Conservation (phyloP, 2,797 vertebrate genomes). For the Sebastes taczanowskii region DNA sequence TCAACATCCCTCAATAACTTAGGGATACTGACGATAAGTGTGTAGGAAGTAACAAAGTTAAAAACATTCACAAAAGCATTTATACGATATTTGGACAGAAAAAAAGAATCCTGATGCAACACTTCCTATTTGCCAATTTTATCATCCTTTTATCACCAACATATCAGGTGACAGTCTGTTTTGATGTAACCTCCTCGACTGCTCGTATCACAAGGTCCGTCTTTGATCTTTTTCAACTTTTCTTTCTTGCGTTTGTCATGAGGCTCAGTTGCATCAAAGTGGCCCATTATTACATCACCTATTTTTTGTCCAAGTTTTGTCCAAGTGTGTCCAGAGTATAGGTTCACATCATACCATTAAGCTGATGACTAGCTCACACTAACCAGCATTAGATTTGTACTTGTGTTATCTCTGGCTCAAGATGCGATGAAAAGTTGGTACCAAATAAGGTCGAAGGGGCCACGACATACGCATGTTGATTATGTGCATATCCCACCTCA, state of each 20-base stretch:
- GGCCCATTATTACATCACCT: background rate
- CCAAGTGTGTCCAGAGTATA: background rate
- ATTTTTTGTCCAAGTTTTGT: slow-evolving; percentile 3
- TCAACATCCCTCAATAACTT: background rate
- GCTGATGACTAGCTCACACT: background rate
- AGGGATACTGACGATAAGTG: too few species aligned
- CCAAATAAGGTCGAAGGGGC: background rate
- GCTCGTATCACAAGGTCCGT: background rate
- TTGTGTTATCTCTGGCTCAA: background rate
- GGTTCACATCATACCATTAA: background rate
- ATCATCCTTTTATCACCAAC: background rate
- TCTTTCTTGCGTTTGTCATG: background rate
- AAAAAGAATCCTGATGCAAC: background rate
- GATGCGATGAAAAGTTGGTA: background rate
- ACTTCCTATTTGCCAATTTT: background rate
- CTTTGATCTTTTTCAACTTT: slow-evolving; percentile 13
- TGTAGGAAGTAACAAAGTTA: background rate
- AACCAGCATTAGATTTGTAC: background rate
- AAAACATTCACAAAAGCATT: background rate
- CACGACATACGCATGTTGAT: rapidly evolving
- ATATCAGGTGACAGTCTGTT: background rate
- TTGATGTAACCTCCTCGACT: background rate
- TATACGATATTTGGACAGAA: background rate
- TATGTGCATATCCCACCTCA: background rate
- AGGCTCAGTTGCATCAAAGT: background rate